These are phyloP conservation scores for Pseudeuparius sepicola DNA, from an alignment of 2,888 invertebrate species.

Conservation along the genomic window DNA sequence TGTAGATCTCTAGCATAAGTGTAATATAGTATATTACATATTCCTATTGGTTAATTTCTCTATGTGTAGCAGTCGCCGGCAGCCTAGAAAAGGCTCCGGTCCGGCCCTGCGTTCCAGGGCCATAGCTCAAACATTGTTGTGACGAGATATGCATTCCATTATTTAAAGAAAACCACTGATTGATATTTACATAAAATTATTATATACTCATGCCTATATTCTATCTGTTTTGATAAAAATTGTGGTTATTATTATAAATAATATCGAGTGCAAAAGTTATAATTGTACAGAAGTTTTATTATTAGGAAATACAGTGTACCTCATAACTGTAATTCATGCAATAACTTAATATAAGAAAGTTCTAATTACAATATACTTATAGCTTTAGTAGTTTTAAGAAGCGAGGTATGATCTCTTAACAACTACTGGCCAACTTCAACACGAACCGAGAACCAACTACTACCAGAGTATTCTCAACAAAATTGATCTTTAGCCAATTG, in stretches of 20 bases:
- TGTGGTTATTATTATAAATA: conserved; percentile 37
- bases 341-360: conserved; percentile 44
- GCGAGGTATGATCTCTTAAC: conserved; percentile 37
- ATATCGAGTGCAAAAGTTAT: conserved; percentile 41
- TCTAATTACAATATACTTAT: conserved; percentile 41
- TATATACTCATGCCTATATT: conserved; percentile 39
- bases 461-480: too few species aligned
- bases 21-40: conserved; percentile 38
- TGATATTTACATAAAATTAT: conserved; percentile 35
- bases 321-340: conserved; percentile 46
- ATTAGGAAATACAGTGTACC: conserved; percentile 44
- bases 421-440: too few species aligned
- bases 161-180: conserved; percentile 38
- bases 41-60: conserved; percentile 41
- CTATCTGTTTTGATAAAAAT: conserved; percentile 38
- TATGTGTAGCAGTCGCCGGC: conserved; percentile 42
- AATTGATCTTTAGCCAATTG: too few species aligned
- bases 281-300: conserved; percentile 44
- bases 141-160: conserved; percentile 43
- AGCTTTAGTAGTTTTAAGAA: conserved; percentile 41
- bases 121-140: conserved; percentile 44
- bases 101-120: too few species aligned
- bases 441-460: too few species aligned
- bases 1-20: conserved; percentile 41
- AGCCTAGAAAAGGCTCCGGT: too few species aligned